Conservation (phyloP, 2,888 invertebrate genomes). For the Nezara viridula region DNA sequence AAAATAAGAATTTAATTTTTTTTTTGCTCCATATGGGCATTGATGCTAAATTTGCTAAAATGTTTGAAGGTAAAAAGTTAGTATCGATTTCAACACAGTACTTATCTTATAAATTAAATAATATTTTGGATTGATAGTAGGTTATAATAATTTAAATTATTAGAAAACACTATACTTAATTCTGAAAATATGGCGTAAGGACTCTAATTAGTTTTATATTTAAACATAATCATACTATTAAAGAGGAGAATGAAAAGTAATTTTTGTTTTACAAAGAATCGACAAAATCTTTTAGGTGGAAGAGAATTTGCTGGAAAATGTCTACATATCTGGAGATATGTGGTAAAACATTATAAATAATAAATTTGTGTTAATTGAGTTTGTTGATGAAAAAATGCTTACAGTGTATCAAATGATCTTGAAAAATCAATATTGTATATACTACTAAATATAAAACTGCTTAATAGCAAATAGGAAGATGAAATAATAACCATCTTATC, state of each 20-base stretch:
- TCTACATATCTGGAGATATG: not conserved
- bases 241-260: not conserved
- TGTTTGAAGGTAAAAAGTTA: not conserved
- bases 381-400: not conserved
- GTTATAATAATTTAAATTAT: not conserved
- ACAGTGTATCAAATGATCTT: not conserved
- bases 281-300: not conserved
- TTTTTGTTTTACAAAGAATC: not conserved
- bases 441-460: not conserved
- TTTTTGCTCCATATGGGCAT: not conserved
- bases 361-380: not conserved
- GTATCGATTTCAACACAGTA: not conserved
- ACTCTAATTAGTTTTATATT: not conserved
- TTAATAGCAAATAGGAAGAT: not conserved
- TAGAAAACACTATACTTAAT: not conserved
- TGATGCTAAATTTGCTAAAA: not conserved
- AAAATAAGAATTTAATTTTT: not conserved
- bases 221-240: not conserved
- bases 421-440: not conserved
- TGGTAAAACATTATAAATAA: not conserved
- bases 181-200: not conserved
- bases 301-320: not conserved
- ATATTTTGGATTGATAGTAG: not conserved
- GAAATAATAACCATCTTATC: not conserved
- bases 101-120: not conserved